phyloP scores from a whole-genome alignment of 2,888 invertebrate genomes.

The Crossocerus cetratus region DNA sequence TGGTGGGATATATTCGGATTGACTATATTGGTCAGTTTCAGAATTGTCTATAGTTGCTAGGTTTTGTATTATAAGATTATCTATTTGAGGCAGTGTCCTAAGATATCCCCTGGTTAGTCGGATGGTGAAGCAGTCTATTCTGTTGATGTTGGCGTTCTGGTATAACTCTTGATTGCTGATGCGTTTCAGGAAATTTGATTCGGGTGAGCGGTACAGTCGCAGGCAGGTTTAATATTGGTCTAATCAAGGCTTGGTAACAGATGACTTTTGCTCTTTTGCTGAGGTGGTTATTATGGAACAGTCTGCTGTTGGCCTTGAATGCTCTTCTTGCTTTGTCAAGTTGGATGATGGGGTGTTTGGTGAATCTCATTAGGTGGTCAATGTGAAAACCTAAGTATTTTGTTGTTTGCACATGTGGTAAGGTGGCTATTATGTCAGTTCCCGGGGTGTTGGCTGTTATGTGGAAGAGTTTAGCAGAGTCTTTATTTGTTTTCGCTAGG shows the following conservation, averaged over 20 bases:
- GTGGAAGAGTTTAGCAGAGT: neutral
- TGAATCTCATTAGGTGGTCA: neutral
- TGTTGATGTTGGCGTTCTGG: too few relatives aligned
- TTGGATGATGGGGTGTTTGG: neutral
- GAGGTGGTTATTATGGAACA: neutral
- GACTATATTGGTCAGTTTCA: too few relatives aligned
- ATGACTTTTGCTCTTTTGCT: neutral
- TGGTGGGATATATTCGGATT: too few relatives aligned
- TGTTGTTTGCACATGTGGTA: neutral
- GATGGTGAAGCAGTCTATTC: too few relatives aligned
- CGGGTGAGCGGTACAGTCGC: too few relatives aligned
- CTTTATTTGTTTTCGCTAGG: neutral
- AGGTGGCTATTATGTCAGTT: neutral
- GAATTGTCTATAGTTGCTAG: too few relatives aligned
- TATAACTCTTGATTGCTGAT: too few relatives aligned
- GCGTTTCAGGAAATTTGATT: too few relatives aligned
- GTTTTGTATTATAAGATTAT: too few relatives aligned
- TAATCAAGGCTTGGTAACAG: neutral
- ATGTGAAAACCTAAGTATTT: neutral
- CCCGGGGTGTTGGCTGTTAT: neutral
- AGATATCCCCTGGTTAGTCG: too few relatives aligned
- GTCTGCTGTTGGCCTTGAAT: neutral
- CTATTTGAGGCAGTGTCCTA: too few relatives aligned
- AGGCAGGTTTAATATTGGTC: neutral
- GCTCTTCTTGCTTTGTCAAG: conserved; percentile 1